phyloP scores from a whole-genome alignment of 2,797 vertebrate genomes.

The Iguana delicatissima region DNA sequence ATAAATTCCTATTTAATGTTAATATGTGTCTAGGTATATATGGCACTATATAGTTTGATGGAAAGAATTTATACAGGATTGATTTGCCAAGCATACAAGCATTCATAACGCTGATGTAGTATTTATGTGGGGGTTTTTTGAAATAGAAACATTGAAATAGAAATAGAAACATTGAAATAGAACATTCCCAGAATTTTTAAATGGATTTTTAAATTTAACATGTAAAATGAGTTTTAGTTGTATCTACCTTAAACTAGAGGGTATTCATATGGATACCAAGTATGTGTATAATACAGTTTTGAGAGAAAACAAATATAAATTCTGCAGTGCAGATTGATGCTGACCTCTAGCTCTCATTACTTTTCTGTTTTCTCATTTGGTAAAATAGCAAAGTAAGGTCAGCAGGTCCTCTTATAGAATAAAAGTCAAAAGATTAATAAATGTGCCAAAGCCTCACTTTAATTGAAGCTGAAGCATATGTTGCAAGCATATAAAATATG shows the following conservation, averaged over 20 bases:
- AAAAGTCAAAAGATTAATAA: constrained; percentile 93
- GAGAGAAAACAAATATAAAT: constrained; percentile 82
- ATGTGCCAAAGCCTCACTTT: constrained; percentile 96
- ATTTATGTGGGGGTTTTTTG: neutral
- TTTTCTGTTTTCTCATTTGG: constrained; percentile 80
- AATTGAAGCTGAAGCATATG: constrained; percentile 98
- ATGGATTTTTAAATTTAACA: neutral
- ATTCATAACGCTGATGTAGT: neutral
- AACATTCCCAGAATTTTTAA: constrained; percentile 1
- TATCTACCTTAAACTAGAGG: constrained; percentile 3
- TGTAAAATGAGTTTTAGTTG: constrained; percentile 18
- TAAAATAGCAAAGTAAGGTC: constrained; percentile 87
- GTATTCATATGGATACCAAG: constrained; percentile 42
- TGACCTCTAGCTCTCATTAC: constrained; percentile 79
- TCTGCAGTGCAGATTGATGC: constrained; percentile 77
- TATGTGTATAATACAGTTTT: constrained; percentile 76
- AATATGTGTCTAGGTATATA: neutral
- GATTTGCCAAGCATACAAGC: neutral
- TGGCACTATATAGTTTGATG: neutral
- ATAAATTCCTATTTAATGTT: constrained; percentile 6
- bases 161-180: neutral
- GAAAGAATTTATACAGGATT: neutral
- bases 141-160: neutral
- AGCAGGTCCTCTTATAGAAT: constrained; percentile 86
- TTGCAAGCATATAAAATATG: constrained; percentile 94